Conservation (phyloP, 2,888 invertebrate species). For the Exocentrus adspersus region DNA sequence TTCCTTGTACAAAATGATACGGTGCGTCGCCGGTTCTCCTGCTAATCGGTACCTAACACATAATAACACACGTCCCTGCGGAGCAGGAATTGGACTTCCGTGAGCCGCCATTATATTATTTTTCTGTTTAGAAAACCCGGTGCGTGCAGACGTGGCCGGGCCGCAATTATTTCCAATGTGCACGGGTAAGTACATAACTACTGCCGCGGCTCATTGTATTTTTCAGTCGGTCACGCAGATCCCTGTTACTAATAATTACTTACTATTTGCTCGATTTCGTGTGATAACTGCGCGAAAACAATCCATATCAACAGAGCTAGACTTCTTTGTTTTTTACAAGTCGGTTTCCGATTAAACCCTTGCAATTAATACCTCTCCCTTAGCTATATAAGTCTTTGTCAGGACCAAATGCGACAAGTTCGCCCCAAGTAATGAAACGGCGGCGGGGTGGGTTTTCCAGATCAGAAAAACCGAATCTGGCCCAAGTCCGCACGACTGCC, state of each 20-base stretch:
- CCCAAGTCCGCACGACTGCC: slow-evolving; percentile 55
- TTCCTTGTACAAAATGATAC: background rate
- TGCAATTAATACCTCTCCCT: slow-evolving; percentile 54
- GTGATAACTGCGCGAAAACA: slow-evolving; percentile 44
- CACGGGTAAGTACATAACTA: slow-evolving; percentile 51
- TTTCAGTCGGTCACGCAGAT: slow-evolving; percentile 59
- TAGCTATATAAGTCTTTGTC: slow-evolving; percentile 57
- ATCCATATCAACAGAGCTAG: slow-evolving; percentile 8
- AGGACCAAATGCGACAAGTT: slow-evolving; percentile 54
- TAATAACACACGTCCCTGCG: slow-evolving; percentile 7
- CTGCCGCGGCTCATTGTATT: slow-evolving; percentile 55
- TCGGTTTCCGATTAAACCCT: slow-evolving; percentile 42
- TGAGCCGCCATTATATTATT: slow-evolving; percentile 45
- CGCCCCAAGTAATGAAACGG: slow-evolving; percentile 49
- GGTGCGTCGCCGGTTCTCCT: background rate
- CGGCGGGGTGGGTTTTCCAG: slow-evolving; percentile 44
- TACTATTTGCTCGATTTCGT: slow-evolving; percentile 54
- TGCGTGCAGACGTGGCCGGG: slow-evolving; percentile 61
- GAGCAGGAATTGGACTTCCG: slow-evolving; percentile 32
- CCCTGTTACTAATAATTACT: slow-evolving; percentile 59
- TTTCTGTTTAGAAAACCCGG: slow-evolving; percentile 45
- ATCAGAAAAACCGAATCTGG: slow-evolving; percentile 58
- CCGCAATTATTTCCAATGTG: slow-evolving; percentile 60
- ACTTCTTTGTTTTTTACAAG: too few relatives aligned
- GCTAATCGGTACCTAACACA: slow-evolving; percentile 6